These are phyloP conservation scores for Leptinotarsa peninsularis DNA, from an alignment of 2,888 invertebrate species.

Conservation along the genomic window DNA sequence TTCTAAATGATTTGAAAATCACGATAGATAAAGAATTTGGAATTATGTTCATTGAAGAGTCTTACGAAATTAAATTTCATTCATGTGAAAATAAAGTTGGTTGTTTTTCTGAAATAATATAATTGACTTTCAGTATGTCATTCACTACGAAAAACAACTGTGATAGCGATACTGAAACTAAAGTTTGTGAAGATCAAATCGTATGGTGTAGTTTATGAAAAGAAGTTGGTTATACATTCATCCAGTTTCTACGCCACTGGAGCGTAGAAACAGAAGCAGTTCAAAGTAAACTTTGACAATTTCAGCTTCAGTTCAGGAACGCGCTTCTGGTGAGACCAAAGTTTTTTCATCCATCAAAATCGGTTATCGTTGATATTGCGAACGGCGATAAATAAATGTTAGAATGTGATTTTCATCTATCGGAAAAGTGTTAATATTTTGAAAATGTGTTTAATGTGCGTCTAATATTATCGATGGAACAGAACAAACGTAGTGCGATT, in stretches of 20 bases:
- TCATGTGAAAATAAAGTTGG: background rate
- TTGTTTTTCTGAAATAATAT: background rate
- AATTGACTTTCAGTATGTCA: too few species aligned
- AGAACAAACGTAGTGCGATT: conserved; percentile 29
- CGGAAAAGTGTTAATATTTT: conserved; percentile 43
- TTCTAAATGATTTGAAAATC: too few species aligned
- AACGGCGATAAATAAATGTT: conserved; percentile 43
- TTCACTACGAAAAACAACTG: too few species aligned
- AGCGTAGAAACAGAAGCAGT: conserved; percentile 28
- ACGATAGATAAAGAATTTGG: too few species aligned
- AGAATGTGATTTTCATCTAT: conserved; percentile 43
- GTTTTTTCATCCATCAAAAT: conserved; percentile 48
- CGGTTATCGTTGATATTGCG: conserved; percentile 42
- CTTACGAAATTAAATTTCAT: too few species aligned
- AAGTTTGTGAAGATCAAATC: too few species aligned
- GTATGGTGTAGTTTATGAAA: too few species aligned
- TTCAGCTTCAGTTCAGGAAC: conserved; percentile 53
- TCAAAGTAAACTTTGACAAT: conserved; percentile 53
- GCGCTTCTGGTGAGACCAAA: conserved; percentile 47
- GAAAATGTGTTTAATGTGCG: conserved; percentile 34
- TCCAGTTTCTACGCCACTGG: conserved; percentile 25
- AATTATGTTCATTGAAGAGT: too few species aligned
- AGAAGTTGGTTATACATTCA: background rate
- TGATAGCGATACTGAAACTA: too few species aligned
- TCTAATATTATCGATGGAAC: conserved; percentile 31